Base-by-base conservation (phyloP, 2,888 invertebrate genomes). In the Parapristionchus giblindavisi region DNA sequence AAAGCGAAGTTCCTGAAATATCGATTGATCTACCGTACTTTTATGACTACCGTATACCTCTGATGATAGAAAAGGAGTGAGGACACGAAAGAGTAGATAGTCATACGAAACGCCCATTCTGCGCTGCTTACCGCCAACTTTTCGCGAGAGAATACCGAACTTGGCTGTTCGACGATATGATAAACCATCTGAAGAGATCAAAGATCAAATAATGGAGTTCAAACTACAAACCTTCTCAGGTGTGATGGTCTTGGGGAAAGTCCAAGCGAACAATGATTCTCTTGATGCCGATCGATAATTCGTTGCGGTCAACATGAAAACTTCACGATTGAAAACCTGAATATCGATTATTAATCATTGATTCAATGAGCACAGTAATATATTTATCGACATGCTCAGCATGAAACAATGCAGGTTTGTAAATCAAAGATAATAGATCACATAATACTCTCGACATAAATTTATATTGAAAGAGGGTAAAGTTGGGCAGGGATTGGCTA, bases 111-210 rank as follows among this genome's bases (percentile, higher is more conserved):
- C 81, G 14, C 88, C 88, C 36, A 88, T 84, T 58, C 87, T 72
- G 36, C 87, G 75, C 43, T 77, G 75, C 34, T 81, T 79, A 56
- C 77, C 76, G 17, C 76, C 75, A 6, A 87, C 75, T 63, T 77
- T 76, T 34, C 85, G 76, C 6, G 81, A 80, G 24, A 88, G 79
- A 66, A 86, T 87, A 3, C 88, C 88, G 51, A 81, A 79, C 75
- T 87, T 85, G 87, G 87, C 14, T 87, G 86, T 66, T 86, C 85
- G 21, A 85, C 80, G 21, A 87, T 80, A 66, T 87, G 84, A 75
- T 85, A 88, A 56, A 84, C 72, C 27, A 87, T 75, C 58, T 82
- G 78, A 38, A n/a, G n/a, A 63, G 40, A 63, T 63, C 40, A 27
- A 63, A 63, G 63, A 63, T 40, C 40, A 43, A 43, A 43, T 14